Evolutionary conservation across 2,888 invertebrate species (phyloP), one percentile per base, ranked within the genome.

Genomic region (Ellobium chinense): DNA sequence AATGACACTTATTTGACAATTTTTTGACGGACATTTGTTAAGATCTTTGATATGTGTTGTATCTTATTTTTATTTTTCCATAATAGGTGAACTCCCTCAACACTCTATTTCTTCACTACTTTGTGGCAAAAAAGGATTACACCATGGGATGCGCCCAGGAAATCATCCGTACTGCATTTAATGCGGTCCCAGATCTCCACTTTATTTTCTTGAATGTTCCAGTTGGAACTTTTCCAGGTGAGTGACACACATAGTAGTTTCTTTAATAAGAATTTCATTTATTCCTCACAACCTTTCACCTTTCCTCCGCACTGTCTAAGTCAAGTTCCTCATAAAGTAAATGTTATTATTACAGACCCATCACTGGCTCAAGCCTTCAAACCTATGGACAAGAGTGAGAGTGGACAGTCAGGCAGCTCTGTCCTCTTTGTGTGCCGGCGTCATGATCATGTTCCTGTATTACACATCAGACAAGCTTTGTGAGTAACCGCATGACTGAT

Each of bases 171-270:
- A 92, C 92, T 39, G 90, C 91, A 29, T 93, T 92, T 83, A 92
- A 92, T 87, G 91, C 92, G 46, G 90, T 92, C 21, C 92, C 93
- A 29, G 91, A 92, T 78, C 87, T 92, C 4, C 93, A 93, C 80
- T 92, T 89, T 82, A 85, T 91, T 74, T 91, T 90, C 81, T 83
- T 93, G 73, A 83, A 88, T 68, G 90, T 92, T 1, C 92, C 92
- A 24, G 84, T 85, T 46, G 90, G 90, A 60, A 84, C 89, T 14
- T 90, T 85, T 82, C 92, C 92, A 84, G 92, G 92, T 92, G 83
- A 77, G 76, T n/a, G n/a, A n/a, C n/a, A n/a, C n/a, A n/a, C n/a
- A n/a, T n/a, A n/a, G n/a, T n/a, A n/a, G n/a, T n/a, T n/a, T n/a
- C n/a, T n/a, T n/a, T n/a, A n/a, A n/a, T n/a, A n/a, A n/a, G n/a